Evolutionary conservation across 2,888 invertebrate genomes (phyloP).

Genomic region (Saturnia japonica): DNA sequence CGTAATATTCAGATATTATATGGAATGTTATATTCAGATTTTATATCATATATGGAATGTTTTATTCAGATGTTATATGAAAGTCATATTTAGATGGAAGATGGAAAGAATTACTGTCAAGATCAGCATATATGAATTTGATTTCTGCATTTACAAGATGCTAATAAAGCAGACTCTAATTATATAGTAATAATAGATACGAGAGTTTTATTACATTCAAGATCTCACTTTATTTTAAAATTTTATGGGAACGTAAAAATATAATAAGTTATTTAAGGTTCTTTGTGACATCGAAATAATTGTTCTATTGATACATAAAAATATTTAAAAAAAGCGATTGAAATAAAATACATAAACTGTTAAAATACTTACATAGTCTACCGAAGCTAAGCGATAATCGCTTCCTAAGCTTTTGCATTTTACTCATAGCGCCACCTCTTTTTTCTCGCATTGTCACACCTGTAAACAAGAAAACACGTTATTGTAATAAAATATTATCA

Average conservation of each 20-base stretch:
- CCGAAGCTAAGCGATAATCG: slow-evolving; percentile 98
- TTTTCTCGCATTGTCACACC: slow-evolving; percentile 96
- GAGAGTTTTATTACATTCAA: too few species aligned
- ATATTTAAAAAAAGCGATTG: background rate
- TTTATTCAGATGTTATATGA: background rate
- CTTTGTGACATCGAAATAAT: too few species aligned
- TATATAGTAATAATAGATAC: too few species aligned
- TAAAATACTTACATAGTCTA: slow-evolving; percentile 92
- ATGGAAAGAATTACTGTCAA: too few species aligned
- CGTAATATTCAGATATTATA: background rate
- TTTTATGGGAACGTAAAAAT: too few species aligned
- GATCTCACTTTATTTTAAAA: too few species aligned
- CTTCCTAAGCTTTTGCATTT: slow-evolving; percentile 97
- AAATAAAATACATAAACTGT: background rate
- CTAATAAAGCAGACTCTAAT: too few species aligned
- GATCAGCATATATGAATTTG: too few species aligned
- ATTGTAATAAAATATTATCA: background rate
- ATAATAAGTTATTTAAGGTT: too few species aligned
- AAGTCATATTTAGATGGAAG: background rate
- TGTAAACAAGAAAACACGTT: slow-evolving; percentile 67
- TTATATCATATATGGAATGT: background rate
- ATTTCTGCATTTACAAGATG: too few species aligned
- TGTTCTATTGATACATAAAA: too few species aligned
- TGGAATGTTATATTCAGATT: background rate
- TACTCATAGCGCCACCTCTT: slow-evolving; percentile 94